Percentiles rank a stretch among this genome's conserved stretches.
phyloP scores from a whole-genome alignment of 37 sponge, comb jelly and placozoan species.

The Spongilla lacustris region DNA sequence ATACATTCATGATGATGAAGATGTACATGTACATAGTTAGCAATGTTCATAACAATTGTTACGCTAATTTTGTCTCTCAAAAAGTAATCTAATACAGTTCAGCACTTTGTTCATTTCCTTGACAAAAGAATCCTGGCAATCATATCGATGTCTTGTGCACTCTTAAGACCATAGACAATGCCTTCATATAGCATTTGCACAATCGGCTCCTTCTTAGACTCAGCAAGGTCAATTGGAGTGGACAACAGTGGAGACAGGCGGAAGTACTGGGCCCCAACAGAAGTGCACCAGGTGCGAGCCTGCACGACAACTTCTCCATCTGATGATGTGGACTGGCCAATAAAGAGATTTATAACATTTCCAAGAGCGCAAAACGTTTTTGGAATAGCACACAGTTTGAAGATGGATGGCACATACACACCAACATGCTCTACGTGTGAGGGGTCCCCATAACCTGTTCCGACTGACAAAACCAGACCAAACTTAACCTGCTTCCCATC shows the following conservation, averaged over 20 bases:
- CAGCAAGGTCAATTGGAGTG: slow-evolving; percentile 24
- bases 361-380: too few relatives aligned
- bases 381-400: background rate
- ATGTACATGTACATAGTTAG: too few relatives aligned
- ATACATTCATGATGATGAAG: too few relatives aligned
- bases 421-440: too few relatives aligned
- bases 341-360: too few relatives aligned
- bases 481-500: slow-evolving; percentile 16
- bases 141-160: slow-evolving; percentile 1
- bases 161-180: slow-evolving; percentile 11
- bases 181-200: slow-evolving; percentile 37
- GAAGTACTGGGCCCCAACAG: too few relatives aligned
- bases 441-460: background rate
- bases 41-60: too few relatives aligned
- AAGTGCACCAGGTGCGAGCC: too few relatives aligned
- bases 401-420: background rate
- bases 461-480: slow-evolving; percentile 24
- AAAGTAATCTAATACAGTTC: too few relatives aligned
- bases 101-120: background rate
- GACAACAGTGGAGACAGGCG: background rate
- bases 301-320: too few relatives aligned
- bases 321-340: too few relatives aligned
- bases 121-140: slow-evolving; percentile 7
- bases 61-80: too few relatives aligned
- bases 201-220: slow-evolving; percentile 2